Base-by-base conservation (phyloP, 2,113 vertebrate species). In the Neogobius melanostomus region DNA sequence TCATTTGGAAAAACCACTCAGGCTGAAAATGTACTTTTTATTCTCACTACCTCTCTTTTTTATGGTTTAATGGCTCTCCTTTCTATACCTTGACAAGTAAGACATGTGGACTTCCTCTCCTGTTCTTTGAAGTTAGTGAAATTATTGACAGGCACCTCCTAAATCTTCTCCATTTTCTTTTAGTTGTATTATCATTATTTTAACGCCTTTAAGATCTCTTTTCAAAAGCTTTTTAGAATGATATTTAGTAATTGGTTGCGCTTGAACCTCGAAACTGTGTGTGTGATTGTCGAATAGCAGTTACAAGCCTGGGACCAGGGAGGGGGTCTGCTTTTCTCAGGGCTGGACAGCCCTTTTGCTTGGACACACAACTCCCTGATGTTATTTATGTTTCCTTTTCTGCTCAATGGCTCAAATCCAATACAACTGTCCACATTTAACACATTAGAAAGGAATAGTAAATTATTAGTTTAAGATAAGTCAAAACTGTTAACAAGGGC, bases 201-300 rank as follows among this genome's bases (percentile, higher is more conserved):
- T 71, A 79, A 70, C 48, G 50, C 51, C 79, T 82, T 84, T 75
- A 77, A 83, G 64, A 83, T 87, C 74, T 77, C 57, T 44, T 75
- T 68, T 85, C 61, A 72, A 80, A 81, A 72, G 80, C 76, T 86
- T 75, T 90, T 92, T 83, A 90, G 68, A 84, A 79, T 52, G 74
- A 91, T 90, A 90, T 90, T 91, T 87, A 82, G 82, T 89, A 64
- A 92, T 91, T 91, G 89, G 89, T 92, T 90, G 85, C 82, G 85
- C 87, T 92, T 90, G 84, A 90, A 85, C 85, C 83, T 73, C 80
- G 89, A 81, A 77, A 82, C 47, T 79, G 76, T 70, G 66, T 74
- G 8, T 79, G 76, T 64, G 50, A 8, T 49, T 11, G 16, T 50
- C 91, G 87, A 92, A 90, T 89, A 79, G 88, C 80, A 90, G 75